These are phyloP conservation scores for Cyphomyrmex costatus DNA, from an alignment of 1,140 invertebrate species.

Conservation along the genomic window DNA sequence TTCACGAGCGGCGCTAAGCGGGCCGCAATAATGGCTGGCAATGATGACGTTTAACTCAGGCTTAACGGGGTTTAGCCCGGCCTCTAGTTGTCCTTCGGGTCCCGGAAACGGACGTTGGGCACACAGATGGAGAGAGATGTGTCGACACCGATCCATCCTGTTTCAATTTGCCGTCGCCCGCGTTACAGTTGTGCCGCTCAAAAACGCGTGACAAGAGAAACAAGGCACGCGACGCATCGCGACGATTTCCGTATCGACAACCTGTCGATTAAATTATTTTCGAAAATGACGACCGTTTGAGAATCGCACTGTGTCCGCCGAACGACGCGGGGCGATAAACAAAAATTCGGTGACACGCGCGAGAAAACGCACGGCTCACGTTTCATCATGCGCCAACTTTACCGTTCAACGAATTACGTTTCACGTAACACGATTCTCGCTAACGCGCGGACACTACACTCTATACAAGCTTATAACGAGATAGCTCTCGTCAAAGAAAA, in stretches of 20 bases:
- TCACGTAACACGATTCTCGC: slow-evolving; percentile 29
- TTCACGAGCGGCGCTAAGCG: slow-evolving; percentile 72
- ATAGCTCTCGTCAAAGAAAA: neutral
- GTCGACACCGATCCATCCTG: slow-evolving; percentile 64
- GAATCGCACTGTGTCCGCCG: slow-evolving; percentile 22
- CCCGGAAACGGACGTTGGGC: slow-evolving; percentile 62
- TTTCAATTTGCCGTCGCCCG: slow-evolving; percentile 68
- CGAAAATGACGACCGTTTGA: slow-evolving; percentile 55
- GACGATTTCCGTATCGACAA: slow-evolving; percentile 60
- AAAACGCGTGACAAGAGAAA: slow-evolving; percentile 43
- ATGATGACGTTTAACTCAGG: slow-evolving; percentile 75
- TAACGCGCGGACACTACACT: neutral
- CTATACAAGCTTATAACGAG: neutral
- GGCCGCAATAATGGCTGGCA: slow-evolving; percentile 65
- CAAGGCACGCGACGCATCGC: slow-evolving; percentile 35
- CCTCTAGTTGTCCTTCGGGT: slow-evolving; percentile 49
- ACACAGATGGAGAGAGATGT: neutral
- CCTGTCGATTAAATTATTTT: slow-evolving; percentile 61
- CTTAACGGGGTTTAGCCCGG: slow-evolving; percentile 70
- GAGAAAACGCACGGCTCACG: slow-evolving; percentile 20
- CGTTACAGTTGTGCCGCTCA: slow-evolving; percentile 42
- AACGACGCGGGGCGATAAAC: slow-evolving; percentile 48
- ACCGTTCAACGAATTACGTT: slow-evolving; percentile 9
- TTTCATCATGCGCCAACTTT: slow-evolving; percentile 40
- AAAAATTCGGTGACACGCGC: slow-evolving; percentile 44